A percentile compares a stretch with the other conserved stretches of the same genome.
Conservation (phyloP, 2,113 vertebrate genomes). For the Fulmarus glacialis region DNA sequence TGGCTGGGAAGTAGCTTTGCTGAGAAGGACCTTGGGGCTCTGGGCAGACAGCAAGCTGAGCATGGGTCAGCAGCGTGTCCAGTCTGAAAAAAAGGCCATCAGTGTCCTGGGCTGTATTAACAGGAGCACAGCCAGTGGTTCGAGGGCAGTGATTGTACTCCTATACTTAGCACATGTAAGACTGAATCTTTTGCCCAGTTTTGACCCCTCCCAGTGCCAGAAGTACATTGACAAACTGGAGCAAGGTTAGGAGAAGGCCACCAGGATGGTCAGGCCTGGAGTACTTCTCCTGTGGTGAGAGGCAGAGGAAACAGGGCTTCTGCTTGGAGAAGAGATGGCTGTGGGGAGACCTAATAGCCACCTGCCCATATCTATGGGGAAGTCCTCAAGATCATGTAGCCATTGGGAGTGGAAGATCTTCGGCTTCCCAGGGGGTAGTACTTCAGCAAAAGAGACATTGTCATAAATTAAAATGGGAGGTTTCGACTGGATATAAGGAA, state of each 20-base stretch:
- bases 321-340: background rate
- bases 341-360: background rate
- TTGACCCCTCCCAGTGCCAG: background rate
- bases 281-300: background rate
- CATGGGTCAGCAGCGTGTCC: background rate
- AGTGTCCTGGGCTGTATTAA: background rate
- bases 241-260: background rate
- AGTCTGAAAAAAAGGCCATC: background rate
- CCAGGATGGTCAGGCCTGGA: background rate
- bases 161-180: fast-evolving
- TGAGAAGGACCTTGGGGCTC: background rate
- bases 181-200: background rate
- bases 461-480: background rate
- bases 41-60: background rate
- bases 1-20: background rate
- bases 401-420: background rate
- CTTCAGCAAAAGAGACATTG: background rate
- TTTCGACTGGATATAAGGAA: background rate
- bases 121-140: background rate
- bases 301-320: background rate
- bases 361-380: background rate
- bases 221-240: background rate
- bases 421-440: background rate
- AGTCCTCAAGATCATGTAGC: background rate
- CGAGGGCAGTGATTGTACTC: background rate